Evolutionary conservation across 1,140 invertebrate species (phyloP).

Genomic region (Drosophila insularis): DNA sequence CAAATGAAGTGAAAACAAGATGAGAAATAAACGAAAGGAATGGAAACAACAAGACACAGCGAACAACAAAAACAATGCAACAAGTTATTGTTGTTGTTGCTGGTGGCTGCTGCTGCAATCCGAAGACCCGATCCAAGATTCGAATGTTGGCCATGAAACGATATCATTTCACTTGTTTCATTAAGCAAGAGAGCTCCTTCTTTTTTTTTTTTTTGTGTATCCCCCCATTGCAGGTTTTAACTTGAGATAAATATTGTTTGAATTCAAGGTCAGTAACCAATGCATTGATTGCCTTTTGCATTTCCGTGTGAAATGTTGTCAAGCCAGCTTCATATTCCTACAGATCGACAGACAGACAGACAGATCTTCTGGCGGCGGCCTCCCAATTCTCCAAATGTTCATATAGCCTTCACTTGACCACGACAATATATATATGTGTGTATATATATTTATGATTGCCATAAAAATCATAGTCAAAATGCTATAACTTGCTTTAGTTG

Average conservation of each 20-base stretch:
- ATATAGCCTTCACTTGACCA: conserved; percentile 52
- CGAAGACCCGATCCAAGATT: conserved; percentile 12
- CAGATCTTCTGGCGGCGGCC: conserved; percentile 11
- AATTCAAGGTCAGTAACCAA: conserved; percentile 64
- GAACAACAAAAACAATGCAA: conserved; percentile 39
- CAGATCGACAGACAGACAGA: conserved; percentile 29
- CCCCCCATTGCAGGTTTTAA: conserved; percentile 33
- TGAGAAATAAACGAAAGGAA: background rate
- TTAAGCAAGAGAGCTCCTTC: conserved; percentile 3
- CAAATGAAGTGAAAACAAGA: background rate
- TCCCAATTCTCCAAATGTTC: background rate
- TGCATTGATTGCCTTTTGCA: conserved; percentile 35
- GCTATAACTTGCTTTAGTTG: conserved; percentile 13
- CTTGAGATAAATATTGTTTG: background rate
- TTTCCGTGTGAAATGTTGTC: conserved; percentile 74
- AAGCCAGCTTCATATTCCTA: conserved; percentile 35
- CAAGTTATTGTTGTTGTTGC: conserved; percentile 7
- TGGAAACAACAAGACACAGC: conserved; percentile 18
- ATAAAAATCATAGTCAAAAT: conserved; percentile 6
- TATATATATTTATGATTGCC: background rate
- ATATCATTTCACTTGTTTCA: conserved; percentile 69
- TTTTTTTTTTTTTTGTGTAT: conserved; percentile 17
- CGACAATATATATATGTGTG: background rate
- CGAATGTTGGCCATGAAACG: conserved; percentile 56
- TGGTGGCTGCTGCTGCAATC: background rate